Conservation (phyloP, 2,888 invertebrate genomes). For the Drosophila atripex region DNA sequence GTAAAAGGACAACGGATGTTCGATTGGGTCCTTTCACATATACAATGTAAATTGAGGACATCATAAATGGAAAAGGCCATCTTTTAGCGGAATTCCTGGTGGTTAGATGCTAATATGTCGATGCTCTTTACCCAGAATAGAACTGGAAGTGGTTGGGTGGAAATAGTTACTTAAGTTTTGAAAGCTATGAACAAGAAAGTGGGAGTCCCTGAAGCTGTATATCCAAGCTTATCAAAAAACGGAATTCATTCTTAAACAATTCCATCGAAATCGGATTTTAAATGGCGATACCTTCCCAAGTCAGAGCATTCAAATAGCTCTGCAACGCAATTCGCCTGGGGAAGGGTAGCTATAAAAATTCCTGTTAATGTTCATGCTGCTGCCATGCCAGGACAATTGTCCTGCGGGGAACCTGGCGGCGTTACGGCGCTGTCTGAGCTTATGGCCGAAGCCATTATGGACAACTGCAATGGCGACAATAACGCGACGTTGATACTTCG, state of each 20-base stretch:
- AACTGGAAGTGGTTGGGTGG: neutral
- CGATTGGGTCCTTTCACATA: constrained; percentile 31
- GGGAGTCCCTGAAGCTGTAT: neutral
- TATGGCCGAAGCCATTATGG: constrained; percentile 70
- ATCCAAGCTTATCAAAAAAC: constrained; percentile 8
- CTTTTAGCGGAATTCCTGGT: constrained; percentile 5
- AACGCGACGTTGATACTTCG: constrained; percentile 73
- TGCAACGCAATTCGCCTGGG: constrained; percentile 40
- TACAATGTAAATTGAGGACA: constrained; percentile 26
- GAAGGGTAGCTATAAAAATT: constrained; percentile 60
- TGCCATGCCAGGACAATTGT: constrained; percentile 57
- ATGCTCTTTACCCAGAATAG: neutral
- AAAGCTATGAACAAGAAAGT: neutral
- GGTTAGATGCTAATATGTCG: neutral
- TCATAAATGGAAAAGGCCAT: constrained; percentile 2
- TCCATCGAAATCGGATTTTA: constrained; percentile 14
- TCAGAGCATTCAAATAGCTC: constrained; percentile 38
- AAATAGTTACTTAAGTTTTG: neutral
- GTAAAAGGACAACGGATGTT: constrained; percentile 41
- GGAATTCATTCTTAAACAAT: neutral
- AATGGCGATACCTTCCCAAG: constrained; percentile 18
- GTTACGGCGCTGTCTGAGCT: constrained; percentile 49
- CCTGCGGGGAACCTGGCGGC: constrained; percentile 49
- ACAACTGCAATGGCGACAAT: constrained; percentile 76
- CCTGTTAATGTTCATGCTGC: constrained; percentile 66